Evolutionary conservation across 1,140 invertebrate genomes (phyloP).

Genomic region (Brachionus calyciflorus): DNA sequence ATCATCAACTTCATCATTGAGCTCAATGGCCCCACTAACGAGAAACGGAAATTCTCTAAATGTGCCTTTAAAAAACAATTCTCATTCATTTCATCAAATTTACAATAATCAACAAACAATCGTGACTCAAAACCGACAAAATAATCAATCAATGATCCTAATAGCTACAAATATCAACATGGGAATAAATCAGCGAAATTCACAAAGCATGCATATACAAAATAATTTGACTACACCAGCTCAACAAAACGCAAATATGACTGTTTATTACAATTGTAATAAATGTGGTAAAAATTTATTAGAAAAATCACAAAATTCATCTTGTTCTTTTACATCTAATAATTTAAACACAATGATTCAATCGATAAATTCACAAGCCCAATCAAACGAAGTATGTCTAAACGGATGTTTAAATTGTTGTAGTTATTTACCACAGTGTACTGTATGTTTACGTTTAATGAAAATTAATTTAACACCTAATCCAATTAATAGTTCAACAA

Average conservation of each 20-base stretch:
- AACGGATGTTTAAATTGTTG: slow-evolving; percentile 22
- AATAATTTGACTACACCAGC: neutral
- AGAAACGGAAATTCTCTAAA: neutral
- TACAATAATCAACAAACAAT: too few relatives aligned
- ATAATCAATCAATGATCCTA: neutral
- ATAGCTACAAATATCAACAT: too few relatives aligned
- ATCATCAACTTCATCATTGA: neutral
- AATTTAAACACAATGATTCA: neutral
- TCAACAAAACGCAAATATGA: neutral
- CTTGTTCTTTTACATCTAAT: neutral
- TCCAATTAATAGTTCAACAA: neutral
- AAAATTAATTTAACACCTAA: slow-evolving; percentile 1
- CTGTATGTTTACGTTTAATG: slow-evolving; percentile 20
- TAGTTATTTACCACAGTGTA: slow-evolving; percentile 17
- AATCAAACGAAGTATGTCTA: neutral
- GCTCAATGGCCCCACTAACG: neutral
- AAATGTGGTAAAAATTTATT: slow-evolving; percentile 19
- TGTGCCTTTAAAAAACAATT: neutral
- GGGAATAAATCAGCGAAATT: neutral
- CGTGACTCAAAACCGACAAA: neutral
- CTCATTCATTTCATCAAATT: slow-evolving; percentile 4
- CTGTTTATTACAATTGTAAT: neutral
- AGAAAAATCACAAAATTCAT: neutral
- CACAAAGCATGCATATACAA: slow-evolving; percentile 3
- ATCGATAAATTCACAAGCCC: neutral